A percentile compares a stretch with the other conserved stretches of the same genome.
These are phyloP conservation scores for Hylaeus anthracinus DNA, from an alignment of 1,140 invertebrate genomes.

Conservation along the genomic window DNA sequence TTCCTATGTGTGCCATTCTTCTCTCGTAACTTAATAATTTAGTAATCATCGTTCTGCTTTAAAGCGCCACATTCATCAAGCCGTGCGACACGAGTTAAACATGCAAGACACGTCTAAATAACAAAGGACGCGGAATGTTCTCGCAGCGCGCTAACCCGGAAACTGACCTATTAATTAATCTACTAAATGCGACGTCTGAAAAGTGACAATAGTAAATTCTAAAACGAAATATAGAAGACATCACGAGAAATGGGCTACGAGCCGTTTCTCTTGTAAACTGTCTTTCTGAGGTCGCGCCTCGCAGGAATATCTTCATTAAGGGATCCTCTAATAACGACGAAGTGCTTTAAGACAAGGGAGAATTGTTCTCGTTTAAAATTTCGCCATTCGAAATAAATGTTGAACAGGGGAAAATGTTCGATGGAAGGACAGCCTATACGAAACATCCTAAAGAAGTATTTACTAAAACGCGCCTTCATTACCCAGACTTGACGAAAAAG, in stretches of 20 bases:
- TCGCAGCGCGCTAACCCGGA: background rate
- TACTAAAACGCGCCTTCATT: too few species aligned
- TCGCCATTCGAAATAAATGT: background rate
- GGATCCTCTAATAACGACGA: constrained; percentile 3
- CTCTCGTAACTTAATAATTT: background rate
- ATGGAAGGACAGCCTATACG: background rate
- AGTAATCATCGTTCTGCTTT: too few species aligned
- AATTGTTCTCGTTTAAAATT: background rate
- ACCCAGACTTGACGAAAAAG: too few species aligned
- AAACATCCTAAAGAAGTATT: too few species aligned
- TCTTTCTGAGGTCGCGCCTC: background rate
- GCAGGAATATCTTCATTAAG: constrained; percentile 26
- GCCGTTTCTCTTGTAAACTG: background rate
- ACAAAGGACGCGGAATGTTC: background rate
- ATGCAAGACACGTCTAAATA: background rate
- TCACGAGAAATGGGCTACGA: background rate
- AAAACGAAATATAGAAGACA: too few species aligned
- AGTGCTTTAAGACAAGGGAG: background rate
- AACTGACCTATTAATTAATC: constrained; percentile 11
- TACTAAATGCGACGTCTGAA: background rate
- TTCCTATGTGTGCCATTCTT: too few species aligned
- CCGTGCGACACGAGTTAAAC: background rate
- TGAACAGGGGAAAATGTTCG: background rate
- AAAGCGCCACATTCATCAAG: background rate
- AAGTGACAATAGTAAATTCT: constrained; percentile 10